Base-by-base conservation (phyloP, 2,113 vertebrate species). In the Brevimyrus niger region DNA sequence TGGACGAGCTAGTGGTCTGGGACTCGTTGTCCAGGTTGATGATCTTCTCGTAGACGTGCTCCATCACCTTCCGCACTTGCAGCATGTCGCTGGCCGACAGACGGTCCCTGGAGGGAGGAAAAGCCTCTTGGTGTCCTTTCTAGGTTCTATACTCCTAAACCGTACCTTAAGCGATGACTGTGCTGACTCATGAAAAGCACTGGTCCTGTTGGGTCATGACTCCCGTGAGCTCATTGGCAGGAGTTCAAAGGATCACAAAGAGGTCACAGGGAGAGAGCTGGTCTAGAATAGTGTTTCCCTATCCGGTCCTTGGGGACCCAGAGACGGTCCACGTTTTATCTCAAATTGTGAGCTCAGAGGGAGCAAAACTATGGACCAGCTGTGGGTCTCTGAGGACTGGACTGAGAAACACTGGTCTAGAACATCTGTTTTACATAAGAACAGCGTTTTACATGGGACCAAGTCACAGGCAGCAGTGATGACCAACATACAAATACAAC, bases 71-170 rank as follows among this genome's bases (percentile, higher is more conserved):
- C 65, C 98, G 96, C 91, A 99, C 98, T 91, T 99, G 98, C 3
- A 99, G 97, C 98, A 99, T 99, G 94, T 99, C 98, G 53, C 98
- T 99, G 90, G 98, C 98, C 0, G 98, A 99, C 42, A 99, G 96
- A 3, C 98, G 95, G 82, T 99, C 98, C 95, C 98, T 99, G 21
- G 0, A 82, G 91, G 99, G 98, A 46, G 35, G 21, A 65, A 31
- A 44, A 31, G 51, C 11, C 47, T 10, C 85, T 35, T 76, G 15
- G 13, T 38, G 73, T 80, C 5, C 35, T 80, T 38, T 80, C 35
- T 80, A 80, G 4, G 35, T 80, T 42, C 35, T 38, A 31, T 38
- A 35, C 1, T 73, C 31, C 4, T 35, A 80, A 42, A 19, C 73
- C 6, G 35, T 19, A 80, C 35, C 73, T 80, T 42, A 80, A 42